Evolutionary conservation across 2,113 vertebrate genomes (phyloP).

Genomic region (Callorhinus ursinus): DNA sequence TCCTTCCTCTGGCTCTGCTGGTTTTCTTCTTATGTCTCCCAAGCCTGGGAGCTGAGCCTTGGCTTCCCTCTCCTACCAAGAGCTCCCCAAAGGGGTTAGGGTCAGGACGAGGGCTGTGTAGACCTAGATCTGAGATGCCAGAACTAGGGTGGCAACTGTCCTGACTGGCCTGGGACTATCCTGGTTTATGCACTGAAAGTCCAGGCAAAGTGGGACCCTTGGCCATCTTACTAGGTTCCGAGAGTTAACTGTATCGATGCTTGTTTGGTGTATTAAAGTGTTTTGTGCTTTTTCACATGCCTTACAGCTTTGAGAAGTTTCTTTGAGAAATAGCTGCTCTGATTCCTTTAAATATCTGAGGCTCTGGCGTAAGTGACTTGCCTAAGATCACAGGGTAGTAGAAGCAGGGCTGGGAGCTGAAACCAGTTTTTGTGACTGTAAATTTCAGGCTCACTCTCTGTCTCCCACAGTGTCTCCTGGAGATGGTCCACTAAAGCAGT

Average conservation of each 20-base stretch:
- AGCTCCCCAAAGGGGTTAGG: background rate
- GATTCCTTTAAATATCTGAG: background rate
- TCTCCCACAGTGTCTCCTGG: background rate
- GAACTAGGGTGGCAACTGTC: background rate
- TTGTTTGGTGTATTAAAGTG: background rate
- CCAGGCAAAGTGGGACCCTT: background rate
- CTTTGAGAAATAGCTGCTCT: background rate
- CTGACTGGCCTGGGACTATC: background rate
- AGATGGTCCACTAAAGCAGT: background rate
- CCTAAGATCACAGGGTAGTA: background rate
- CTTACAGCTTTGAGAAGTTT: background rate
- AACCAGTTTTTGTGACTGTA: background rate
- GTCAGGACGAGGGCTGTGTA: background rate
- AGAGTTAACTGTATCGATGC: background rate
- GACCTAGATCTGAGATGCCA: background rate
- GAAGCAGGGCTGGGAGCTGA: background rate
- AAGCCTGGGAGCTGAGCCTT: background rate
- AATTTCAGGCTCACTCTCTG: background rate
- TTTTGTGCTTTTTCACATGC: background rate
- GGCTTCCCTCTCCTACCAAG: background rate
- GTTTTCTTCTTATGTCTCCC: background rate
- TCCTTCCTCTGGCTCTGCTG: background rate
- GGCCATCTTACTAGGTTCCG: background rate
- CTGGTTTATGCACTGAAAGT: background rate
- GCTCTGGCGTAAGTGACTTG: background rate